Conservation (phyloP, 2,113 vertebrate species). For the Gorsachius goisagi region DNA sequence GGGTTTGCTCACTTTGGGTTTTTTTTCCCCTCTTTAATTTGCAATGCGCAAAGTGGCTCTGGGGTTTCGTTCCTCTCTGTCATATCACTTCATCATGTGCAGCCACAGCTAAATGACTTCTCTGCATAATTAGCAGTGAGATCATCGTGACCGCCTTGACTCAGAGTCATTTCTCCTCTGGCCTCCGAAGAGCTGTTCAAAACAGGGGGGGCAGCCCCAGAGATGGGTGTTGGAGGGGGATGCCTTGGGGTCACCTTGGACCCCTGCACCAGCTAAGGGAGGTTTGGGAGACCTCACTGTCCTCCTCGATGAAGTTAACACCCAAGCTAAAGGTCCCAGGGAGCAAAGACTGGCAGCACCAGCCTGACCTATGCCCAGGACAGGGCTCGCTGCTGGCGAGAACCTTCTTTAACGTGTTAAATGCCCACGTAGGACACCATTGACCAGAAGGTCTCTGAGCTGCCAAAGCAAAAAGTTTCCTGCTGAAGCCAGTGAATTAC, state of each 20-base stretch:
- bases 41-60: background rate
- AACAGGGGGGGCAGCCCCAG: background rate
- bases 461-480: background rate
- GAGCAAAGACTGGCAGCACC: background rate
- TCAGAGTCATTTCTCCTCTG: background rate
- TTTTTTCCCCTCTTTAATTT: background rate
- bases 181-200: background rate
- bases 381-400: accelerated
- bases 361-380: accelerated
- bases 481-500: accelerated
- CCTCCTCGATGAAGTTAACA: background rate
- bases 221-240: background rate
- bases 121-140: slow-evolving; percentile 61
- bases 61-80: slow-evolving; percentile 4
- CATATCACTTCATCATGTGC: background rate
- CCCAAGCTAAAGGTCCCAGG: background rate
- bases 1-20: background rate
- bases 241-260: background rate
- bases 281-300: background rate
- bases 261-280: background rate
- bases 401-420: background rate
- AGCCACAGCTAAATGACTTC: slow-evolving; percentile 52
- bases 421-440: accelerated
- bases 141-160: slow-evolving; percentile 12
- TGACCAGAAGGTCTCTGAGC: background rate